phyloP scores from a whole-genome alignment of 2,113 vertebrate genomes.

The rabbit (Oryctolagus cuniculus) region DNA sequence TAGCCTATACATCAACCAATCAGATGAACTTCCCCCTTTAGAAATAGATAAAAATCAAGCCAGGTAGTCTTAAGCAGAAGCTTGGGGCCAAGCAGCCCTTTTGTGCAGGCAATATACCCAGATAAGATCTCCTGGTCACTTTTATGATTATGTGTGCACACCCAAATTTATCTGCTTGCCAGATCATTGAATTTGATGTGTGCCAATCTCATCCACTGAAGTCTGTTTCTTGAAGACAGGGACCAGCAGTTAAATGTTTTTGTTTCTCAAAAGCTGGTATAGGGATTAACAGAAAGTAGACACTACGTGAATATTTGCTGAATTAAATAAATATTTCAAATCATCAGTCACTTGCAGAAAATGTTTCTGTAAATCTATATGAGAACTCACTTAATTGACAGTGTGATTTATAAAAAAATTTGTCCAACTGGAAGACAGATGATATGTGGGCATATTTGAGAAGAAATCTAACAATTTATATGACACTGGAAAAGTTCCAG shows the following conservation, averaged over 20 bases:
- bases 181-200: background rate
- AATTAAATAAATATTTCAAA: constrained; percentile 35
- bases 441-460: constrained; percentile 41
- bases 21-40: too few species aligned
- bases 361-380: constrained; percentile 26
- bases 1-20: too few species aligned
- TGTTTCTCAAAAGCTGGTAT: background rate
- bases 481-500: background rate
- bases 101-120: background rate
- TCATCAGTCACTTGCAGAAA: constrained; percentile 14
- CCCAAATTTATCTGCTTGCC: background rate
- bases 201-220: background rate
- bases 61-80: too few species aligned
- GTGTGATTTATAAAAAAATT: background rate
- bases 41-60: too few species aligned
- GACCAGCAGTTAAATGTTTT: background rate
- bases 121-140: background rate
- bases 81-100: too few species aligned
- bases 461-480: constrained; percentile 24
- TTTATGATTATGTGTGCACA: background rate
- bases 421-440: constrained; percentile 32
- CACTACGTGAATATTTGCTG: background rate
- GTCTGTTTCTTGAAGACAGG: background rate
- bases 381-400: background rate
- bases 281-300: background rate